Evolutionary conservation across 1,140 invertebrate genomes (phyloP).

Genomic region (Lasaia peninsularis): DNA sequence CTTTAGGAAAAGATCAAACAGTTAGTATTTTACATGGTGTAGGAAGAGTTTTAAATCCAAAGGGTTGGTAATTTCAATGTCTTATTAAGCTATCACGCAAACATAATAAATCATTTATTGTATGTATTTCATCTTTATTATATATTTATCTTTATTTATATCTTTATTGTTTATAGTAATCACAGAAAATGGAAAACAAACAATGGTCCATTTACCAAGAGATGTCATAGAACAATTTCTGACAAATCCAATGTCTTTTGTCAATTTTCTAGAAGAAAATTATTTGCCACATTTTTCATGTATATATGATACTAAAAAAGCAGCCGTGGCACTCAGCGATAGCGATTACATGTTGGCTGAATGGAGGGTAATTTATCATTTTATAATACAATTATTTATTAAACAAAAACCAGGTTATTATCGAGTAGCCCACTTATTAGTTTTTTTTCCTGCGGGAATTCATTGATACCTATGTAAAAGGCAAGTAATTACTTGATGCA

Average conservation of each 20-base stretch:
- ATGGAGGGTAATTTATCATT: conserved; percentile 81
- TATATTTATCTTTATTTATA: conserved; percentile 2
- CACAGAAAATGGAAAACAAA: conserved; percentile 42
- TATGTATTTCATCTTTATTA: too few relatives aligned
- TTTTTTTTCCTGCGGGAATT: too few relatives aligned
- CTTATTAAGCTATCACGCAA: too few relatives aligned
- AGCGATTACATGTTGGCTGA: conserved; percentile 81
- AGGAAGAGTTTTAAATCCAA: conserved; percentile 87
- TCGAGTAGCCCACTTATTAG: too few relatives aligned
- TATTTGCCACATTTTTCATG: conserved; percentile 83
- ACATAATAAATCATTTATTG: too few relatives aligned
- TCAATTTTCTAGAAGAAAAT: conserved; percentile 85
- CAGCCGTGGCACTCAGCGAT: conserved; percentile 79
- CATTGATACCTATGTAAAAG: too few relatives aligned
- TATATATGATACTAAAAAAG: conserved; percentile 77
- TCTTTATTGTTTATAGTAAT: conserved; percentile 39
- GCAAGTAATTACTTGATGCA: too few relatives aligned
- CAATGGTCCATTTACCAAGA: conserved; percentile 80
- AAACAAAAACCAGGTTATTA: too few relatives aligned
- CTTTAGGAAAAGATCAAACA: conserved; percentile 81
- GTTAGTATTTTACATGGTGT: conserved; percentile 85
- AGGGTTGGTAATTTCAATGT: conserved; percentile 73
- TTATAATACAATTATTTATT: too few relatives aligned
- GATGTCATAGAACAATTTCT: conserved; percentile 81
- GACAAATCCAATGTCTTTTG: conserved; percentile 80